Evolutionary conservation across 2,113 vertebrate species (phyloP), one percentile per base, ranked within the genome.

Genomic region (Ceuthmochares aereus): DNA sequence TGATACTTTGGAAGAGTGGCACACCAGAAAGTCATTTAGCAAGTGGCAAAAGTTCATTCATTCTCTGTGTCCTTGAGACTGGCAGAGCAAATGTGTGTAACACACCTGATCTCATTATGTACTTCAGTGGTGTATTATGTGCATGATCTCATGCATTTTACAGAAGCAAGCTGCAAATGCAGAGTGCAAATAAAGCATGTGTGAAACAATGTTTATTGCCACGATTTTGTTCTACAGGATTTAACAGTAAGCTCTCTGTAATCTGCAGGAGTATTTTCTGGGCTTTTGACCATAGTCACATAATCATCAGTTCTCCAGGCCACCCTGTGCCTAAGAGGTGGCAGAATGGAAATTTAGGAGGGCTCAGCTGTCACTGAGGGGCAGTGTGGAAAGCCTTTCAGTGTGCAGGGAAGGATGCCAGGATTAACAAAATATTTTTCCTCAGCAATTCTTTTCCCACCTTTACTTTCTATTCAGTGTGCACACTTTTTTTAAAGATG

Each of bases 131-230:
- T 19, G 3, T 68, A 63, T 89, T 86, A 62, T 1, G 8, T 1
- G 5, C 32, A 5, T 52, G 59, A 67, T 70, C 83, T 90, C 93
- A 89, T 92, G 64, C 80, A 86, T 97, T 95, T 93, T 93, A 87
- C 76, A 93, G 76, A 81, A 75, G 84, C 42, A 78, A 55, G 74
- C 63, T 90, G 68, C 73, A 90, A 93, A 89, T 34, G 36, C n/a
- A 30, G 47, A 59, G 18, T 49, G 60, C 60, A 93, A 87, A 87
- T 78, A 93, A 81, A 95, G 29, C 37, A 30, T 75, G 27, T 26
- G 72, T 63, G 69, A 89, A 87, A 67, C 64, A n/a, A 72, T 74
- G 90, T 81, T 89, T 95, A 93, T 89, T 87, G 64, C 68, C 43
- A 63, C 40, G 52, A 26, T 47, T 86, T 84, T 55, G 32, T 55